Base-by-base conservation (phyloP, 2,888 invertebrate genomes). In the Dasysyrphus albostriatus region DNA sequence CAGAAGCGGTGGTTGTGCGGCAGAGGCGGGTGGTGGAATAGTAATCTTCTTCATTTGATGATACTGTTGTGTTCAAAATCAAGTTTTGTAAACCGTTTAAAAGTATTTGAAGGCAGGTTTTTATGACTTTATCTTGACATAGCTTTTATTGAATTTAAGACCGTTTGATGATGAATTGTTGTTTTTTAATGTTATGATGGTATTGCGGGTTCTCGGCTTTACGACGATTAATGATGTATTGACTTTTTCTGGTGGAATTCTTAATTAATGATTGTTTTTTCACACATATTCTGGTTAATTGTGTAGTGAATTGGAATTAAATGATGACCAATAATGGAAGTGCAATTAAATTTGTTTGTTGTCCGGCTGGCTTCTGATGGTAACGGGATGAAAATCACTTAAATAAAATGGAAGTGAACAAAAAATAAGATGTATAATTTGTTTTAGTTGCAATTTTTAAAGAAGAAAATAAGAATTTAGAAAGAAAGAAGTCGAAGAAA, bases 291-390 rank as follows among this genome's bases (percentile, higher is more conserved):
- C 5, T 37, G 12, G 51, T 69, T 29, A 29, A 29, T 54, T 59
- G 37, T 72, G 67, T 16, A 42, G 19, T 61, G 72, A 81, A 59
- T 76, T 51, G 44, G 42, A 77, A 78, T 85, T 63, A 65, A 77
- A 51, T 73, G 85, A 77, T 61, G 39, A 0, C 82, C 82, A 74
- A 70, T 77, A 58, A 82, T 85, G 74, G 82, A 37, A 44, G 54
- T 65, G 63, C 77, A 82, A 85, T 85, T 85, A 85, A 82, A 58
- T 85, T 63, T 34, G 8, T 47, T 47, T 34, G 32, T 65, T 67
- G 10, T 54, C 14, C 8, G n/a, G 3, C 8, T 29, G 9, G 49
- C 16, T n/a, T 14, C 4, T 0, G 14, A 7, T 24, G 24, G 24
- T 29, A 29, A 54, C 24, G 51, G 51, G 29, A 54, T 29, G 16